Evolutionary conservation across 2,888 invertebrate species (phyloP).

Genomic region (Drosophila monieri): DNA sequence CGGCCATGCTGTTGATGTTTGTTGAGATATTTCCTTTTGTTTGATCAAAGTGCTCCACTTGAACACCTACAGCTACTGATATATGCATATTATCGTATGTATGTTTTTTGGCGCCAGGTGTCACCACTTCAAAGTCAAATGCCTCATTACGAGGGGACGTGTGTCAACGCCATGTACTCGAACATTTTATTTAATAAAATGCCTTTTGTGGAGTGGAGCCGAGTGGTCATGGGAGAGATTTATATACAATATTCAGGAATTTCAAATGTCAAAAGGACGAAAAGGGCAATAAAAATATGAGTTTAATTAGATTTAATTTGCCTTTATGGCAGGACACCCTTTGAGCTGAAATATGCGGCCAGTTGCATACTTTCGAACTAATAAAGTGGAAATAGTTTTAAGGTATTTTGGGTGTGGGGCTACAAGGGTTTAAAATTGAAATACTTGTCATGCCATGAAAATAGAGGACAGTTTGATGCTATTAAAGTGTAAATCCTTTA

Average conservation of each 20-base stretch:
- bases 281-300: neutral
- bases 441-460: neutral
- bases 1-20: conserved; percentile 33
- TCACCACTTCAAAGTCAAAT: conserved; percentile 45
- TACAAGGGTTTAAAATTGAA: neutral
- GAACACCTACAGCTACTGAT: conserved; percentile 6
- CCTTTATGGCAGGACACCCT: neutral
- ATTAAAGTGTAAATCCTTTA: neutral
- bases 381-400: neutral
- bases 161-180: conserved; percentile 24
- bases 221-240: conserved; percentile 11
- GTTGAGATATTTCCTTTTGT: conserved; percentile 35
- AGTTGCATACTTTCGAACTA: neutral
- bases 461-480: no score
- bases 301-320: neutral
- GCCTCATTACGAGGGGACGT: conserved; percentile 24
- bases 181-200: conserved; percentile 17
- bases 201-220: neutral
- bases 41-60: conserved; percentile 43
- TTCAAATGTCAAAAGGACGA: neutral
- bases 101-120: conserved; percentile 52
- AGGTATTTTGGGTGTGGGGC: neutral
- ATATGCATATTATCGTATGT: conserved; percentile 15
- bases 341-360: neutral
- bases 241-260: neutral